Evolutionary conservation across 2,113 vertebrate species (phyloP), one percentile per base, ranked within the genome.

Genomic region (Campylomormyrus tamandua): DNA sequence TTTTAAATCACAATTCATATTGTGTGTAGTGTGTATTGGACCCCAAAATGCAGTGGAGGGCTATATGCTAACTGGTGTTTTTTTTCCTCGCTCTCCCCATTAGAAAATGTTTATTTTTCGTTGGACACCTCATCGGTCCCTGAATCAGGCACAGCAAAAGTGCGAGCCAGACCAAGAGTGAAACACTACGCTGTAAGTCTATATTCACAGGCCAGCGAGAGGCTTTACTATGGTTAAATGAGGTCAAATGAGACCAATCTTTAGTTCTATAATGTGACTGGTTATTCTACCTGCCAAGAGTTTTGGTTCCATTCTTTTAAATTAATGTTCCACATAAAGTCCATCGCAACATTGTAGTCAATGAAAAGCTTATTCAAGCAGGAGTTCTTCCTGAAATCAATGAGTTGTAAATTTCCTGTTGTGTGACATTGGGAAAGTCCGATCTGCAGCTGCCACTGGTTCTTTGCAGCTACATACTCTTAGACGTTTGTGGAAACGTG

Each of bases 71-170:
- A 48, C 21, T n/a, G 45, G 3, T 84, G 39, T 48, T 21, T n/a
- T 9, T 9, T 21, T 10, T 13, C 31, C 90, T 80, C 90, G 31
- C 52, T 90, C 27, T 89, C 24, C 90, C 87, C 90, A 88, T 91
- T 89, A 96, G 95, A 95, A 1, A 92, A 93, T 88, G 90, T 93
- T 49, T 93, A 95, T 83, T 87, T 94, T 89, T 87, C 93, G 17
- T 83, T 94, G 88, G 90, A 90, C 17, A 89, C 95, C 0, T 49
- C 94, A 27, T 90, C 89, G 0, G 93, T 95, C 66, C 93, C 91
- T 0, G 96, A 96, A 77, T 95, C 96, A 3, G 96, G 96, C 56
- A 96, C 95, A 5, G 96, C 96, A 46, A 96, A 95, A 17, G 96
- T 97, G 35, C 93, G 95, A 39, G 94, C 95, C 56, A 94, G 96